Percentiles rank a stretch among this genome's conserved stretches.
Conservation (phyloP, 2,113 vertebrate species). For the Rousettus leschenaultii region DNA sequence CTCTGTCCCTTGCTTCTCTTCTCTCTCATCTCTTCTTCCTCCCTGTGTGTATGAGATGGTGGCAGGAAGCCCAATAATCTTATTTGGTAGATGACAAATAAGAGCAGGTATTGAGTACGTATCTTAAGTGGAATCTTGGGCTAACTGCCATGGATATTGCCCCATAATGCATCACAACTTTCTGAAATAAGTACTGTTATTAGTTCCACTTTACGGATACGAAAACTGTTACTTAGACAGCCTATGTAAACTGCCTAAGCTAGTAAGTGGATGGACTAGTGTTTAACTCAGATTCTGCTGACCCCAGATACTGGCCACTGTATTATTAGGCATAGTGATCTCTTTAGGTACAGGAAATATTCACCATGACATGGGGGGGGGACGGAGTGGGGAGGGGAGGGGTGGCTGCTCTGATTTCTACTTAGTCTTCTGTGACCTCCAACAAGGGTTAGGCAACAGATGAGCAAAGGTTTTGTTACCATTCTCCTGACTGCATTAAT, state of each 20-base stretch:
- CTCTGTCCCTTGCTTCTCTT: background rate
- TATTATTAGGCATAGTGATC: background rate
- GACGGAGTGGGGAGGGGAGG: accelerated
- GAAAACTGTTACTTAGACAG: background rate
- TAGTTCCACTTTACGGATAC: background rate
- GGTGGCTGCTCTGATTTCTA: background rate
- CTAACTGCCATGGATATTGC: background rate
- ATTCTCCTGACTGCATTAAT: background rate
- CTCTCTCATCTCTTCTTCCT: background rate
- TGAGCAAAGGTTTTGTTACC: background rate
- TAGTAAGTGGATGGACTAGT: background rate
- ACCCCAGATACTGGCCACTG: background rate
- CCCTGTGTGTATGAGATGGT: background rate
- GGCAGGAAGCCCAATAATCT: background rate
- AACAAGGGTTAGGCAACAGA: background rate
- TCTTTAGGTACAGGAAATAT: background rate
- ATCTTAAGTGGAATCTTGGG: background rate
- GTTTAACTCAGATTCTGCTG: background rate
- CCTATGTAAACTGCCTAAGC: background rate
- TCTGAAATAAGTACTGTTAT: background rate
- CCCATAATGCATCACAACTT: background rate
- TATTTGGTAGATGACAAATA: background rate
- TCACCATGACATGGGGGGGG: no score
- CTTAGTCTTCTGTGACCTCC: background rate
- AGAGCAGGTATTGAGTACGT: background rate